Evolutionary conservation across 92 coral and sea anemone genomes (phyloP), one percentile per base, ranked within the genome.

Genomic region (Actinernus sp.): DNA sequence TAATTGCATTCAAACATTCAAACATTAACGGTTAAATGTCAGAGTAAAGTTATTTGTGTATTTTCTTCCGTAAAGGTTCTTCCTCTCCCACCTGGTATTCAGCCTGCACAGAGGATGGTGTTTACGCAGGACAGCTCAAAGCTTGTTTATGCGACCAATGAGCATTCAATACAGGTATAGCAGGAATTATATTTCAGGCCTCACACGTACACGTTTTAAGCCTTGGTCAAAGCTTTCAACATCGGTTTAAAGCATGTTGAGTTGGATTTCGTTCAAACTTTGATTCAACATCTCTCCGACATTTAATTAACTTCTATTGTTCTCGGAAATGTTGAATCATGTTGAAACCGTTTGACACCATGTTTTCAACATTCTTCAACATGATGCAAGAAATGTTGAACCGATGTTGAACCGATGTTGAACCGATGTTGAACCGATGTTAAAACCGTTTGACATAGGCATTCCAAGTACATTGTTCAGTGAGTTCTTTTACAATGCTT

Each of bases 141-240:
- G 70, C 72, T 93, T 39, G 60, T 93, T 2, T 68, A 77, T 54
- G 83, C 92, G 30, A 76, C 88, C 11, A 63, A 63, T 26, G 70
- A 82, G 11, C 88, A 84, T 33, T 82, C 93, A 3, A 26, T 93
- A 58, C 98, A 93, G 91, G 98, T 93, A 38, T 36, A 39, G 63
- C 4, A 13, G 0, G 3, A 0, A 48, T 14, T 20, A 16, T 5
- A 2, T 3, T 44, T 18, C 14, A 6, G 41, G 14, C 8, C 41
- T 34, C 41, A 6, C 6, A 34, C 41, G 41, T 34, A 6, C n/a
- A n/a, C n/a, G n/a, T n/a, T n/a, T n/a, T n/a, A n/a, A n/a, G n/a
- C n/a, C n/a, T n/a, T n/a, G n/a, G n/a, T n/a, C n/a, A n/a, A n/a
- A n/a, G n/a, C n/a, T n/a, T n/a, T n/a, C n/a, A n/a, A n/a, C n/a